phyloP scores from a whole-genome alignment of 1,140 invertebrate genomes.

The Drosophila cardini region DNA sequence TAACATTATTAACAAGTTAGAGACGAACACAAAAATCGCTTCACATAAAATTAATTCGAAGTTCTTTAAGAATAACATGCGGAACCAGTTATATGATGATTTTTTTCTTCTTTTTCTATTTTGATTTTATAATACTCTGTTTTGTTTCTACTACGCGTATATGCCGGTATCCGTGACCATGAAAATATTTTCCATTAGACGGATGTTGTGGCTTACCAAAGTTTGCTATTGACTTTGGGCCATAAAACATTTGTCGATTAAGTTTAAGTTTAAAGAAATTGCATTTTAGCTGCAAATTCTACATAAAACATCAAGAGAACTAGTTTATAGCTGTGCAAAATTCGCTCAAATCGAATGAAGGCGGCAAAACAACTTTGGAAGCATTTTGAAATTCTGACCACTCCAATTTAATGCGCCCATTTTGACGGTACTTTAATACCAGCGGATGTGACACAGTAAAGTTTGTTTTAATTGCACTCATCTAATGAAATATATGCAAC shows the following conservation, averaged over 20 bases:
- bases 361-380: not conserved
- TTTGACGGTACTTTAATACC: slow-evolving; percentile 40
- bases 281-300: slow-evolving; percentile 33
- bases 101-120: not conserved
- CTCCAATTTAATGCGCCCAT: slow-evolving; percentile 69
- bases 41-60: slow-evolving; percentile 24
- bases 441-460: slow-evolving; percentile 70
- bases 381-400: slow-evolving; percentile 58
- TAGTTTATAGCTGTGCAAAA: slow-evolving; percentile 14
- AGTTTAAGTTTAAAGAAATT: slow-evolving; percentile 4
- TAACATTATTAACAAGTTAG: slow-evolving; percentile 27
- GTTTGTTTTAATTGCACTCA: slow-evolving; percentile 70
- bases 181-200: slow-evolving; percentile 31
- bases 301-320: slow-evolving; percentile 51
- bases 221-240: slow-evolving; percentile 60
- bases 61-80: slow-evolving; percentile 26
- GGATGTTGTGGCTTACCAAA: slow-evolving; percentile 17
- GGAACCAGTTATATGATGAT: slow-evolving; percentile 43
- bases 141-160: slow-evolving; percentile 1
- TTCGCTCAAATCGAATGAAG: slow-evolving; percentile 8
- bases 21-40: not conserved
- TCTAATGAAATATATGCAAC: slow-evolving; percentile 49
- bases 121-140: not conserved
- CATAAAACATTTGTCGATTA: slow-evolving; percentile 13
- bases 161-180: slow-evolving; percentile 24